These are phyloP conservation scores for Centrocercus urophasianus DNA, from an alignment of 2,113 vertebrate genomes.

Conservation along the genomic window DNA sequence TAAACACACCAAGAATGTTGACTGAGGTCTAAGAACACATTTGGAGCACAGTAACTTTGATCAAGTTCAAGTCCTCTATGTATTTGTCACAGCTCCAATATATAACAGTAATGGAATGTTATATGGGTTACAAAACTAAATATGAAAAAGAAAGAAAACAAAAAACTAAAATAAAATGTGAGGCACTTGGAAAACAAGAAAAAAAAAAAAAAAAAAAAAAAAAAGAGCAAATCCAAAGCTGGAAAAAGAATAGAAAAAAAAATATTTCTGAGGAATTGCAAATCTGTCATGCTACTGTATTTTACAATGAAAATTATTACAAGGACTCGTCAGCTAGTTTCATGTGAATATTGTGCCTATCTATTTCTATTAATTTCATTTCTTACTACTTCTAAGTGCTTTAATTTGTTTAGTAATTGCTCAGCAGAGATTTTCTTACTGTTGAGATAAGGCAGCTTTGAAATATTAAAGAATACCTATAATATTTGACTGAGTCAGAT, in stretches of 20 bases:
- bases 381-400: neutral
- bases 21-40: constrained; percentile 34
- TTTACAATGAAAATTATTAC: neutral
- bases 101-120: constrained; percentile 20
- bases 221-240: neutral
- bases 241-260: neutral
- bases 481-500: neutral
- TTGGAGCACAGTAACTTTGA: constrained; percentile 31
- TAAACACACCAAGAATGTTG: constrained; percentile 53
- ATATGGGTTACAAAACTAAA: constrained; percentile 5
- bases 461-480: neutral
- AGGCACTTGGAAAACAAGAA: neutral
- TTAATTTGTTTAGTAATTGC: neutral
- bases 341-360: neutral
- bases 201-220: constrained; percentile 9
- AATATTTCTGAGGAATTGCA: neutral
- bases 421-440: neutral
- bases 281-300: neutral
- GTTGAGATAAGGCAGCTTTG: neutral
- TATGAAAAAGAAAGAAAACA: neutral
- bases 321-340: neutral
- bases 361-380: neutral
- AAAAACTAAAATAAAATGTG: neutral
- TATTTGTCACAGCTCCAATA: constrained; percentile 40
- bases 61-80: neutral